Conservation (phyloP, 1,140 invertebrate genomes). For the Hermetia illucens region DNA sequence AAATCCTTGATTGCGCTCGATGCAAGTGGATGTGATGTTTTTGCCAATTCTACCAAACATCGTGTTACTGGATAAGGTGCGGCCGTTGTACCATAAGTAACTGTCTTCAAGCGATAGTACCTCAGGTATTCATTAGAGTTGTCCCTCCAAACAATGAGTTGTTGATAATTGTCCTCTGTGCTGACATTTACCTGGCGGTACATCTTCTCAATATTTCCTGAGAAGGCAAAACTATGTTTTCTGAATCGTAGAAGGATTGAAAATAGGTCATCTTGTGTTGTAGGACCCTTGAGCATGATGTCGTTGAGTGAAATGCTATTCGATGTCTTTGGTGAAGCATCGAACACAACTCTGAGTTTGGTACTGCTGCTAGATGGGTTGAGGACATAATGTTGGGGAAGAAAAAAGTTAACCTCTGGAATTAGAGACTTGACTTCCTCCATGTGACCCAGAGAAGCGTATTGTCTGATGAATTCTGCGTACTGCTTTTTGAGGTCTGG, state of each 20-base stretch:
- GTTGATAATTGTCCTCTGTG: conserved; percentile 19
- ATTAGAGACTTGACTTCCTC: neutral
- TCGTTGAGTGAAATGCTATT: conserved; percentile 24
- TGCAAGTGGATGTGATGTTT: conserved; percentile 11
- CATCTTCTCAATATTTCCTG: conserved; percentile 30
- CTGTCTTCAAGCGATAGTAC: conserved; percentile 21
- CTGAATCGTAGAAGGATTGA: conserved; percentile 30
- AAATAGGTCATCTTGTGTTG: conserved; percentile 29
- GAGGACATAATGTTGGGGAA: conserved; percentile 17
- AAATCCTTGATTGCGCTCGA: conserved; percentile 14
- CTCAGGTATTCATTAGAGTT: conserved; percentile 11
- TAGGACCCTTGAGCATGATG: conserved; percentile 20
- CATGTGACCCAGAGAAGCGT: conserved; percentile 14
- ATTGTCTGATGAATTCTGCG: conserved; percentile 15
- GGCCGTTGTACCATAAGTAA: conserved; percentile 28
- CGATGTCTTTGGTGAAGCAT: conserved; percentile 14
- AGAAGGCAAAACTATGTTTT: conserved; percentile 17
- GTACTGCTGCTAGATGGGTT: conserved; percentile 12
- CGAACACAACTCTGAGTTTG: conserved; percentile 16
- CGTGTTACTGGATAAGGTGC: conserved; percentile 25
- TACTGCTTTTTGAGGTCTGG: no score
- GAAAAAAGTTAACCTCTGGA: conserved; percentile 6
- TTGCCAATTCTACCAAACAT: conserved; percentile 17
- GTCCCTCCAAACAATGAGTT: conserved; percentile 30
- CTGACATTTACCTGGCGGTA: conserved; percentile 29